A percentile compares a stretch with the other conserved stretches of the same genome.
Evolutionary conservation across 2,113 vertebrate genomes (phyloP).

Genomic region (Azemiops feae): DNA sequence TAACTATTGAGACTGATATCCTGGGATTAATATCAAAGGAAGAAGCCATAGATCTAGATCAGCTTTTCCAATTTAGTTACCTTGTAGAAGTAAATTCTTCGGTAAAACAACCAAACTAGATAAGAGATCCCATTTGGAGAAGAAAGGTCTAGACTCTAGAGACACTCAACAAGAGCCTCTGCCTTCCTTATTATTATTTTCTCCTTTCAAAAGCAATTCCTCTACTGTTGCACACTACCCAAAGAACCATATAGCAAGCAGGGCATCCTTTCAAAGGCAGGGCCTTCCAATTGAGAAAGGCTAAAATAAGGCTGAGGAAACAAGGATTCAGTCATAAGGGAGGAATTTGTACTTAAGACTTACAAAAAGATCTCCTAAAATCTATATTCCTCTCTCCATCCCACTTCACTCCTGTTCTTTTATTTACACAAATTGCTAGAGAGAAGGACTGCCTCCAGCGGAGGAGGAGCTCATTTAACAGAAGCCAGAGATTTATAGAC

Average conservation of each 20-base stretch:
- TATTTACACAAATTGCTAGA: constrained; percentile 12
- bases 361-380: not conserved
- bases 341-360: not conserved
- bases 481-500: constrained; percentile 9
- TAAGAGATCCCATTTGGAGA: not conserved
- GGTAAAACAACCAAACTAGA: not conserved
- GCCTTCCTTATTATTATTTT: not conserved
- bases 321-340: not conserved
- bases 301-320: not conserved
- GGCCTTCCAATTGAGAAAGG: not conserved
- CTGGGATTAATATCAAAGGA: not conserved
- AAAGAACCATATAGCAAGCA: not conserved
- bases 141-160: not conserved
- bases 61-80: not conserved
- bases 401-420: not conserved
- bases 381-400: not conserved
- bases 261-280: not conserved
- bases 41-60: not conserved
- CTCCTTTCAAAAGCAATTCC: not conserved
- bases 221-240: not conserved
- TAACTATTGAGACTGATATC: not conserved
- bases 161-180: not conserved
- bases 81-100: not conserved
- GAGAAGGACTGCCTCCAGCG: not conserved
- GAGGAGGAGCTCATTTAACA: constrained; percentile 22